Conservation (phyloP, 2,888 invertebrate genomes). For the Drosophila nigricruria region DNA sequence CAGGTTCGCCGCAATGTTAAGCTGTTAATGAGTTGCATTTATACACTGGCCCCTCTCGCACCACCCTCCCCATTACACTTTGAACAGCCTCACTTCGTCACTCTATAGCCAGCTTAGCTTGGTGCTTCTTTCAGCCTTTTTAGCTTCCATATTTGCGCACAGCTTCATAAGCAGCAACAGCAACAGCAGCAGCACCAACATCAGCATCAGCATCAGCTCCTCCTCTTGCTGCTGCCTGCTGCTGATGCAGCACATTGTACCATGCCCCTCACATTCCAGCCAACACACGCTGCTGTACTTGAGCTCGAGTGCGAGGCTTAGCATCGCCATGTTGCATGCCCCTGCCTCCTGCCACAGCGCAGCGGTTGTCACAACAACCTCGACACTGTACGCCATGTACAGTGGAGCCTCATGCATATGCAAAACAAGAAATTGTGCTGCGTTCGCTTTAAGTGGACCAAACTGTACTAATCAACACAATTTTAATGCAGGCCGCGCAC, state of each 20-base stretch:
- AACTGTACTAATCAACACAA: slow-evolving; percentile 68
- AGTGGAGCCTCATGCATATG: slow-evolving; percentile 64
- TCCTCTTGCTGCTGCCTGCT: slow-evolving; percentile 9
- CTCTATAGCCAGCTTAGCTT: slow-evolving; percentile 20
- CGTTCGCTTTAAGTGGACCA: slow-evolving; percentile 47
- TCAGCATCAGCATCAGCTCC: slow-evolving; percentile 24
- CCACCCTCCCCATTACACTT: not conserved
- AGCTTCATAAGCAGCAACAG: slow-evolving; percentile 49
- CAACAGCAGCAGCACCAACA: slow-evolving; percentile 13
- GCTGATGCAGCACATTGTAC: slow-evolving; percentile 68
- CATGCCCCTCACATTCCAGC: slow-evolving; percentile 1
- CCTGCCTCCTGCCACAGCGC: slow-evolving; percentile 2
- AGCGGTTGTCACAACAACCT: slow-evolving; percentile 19
- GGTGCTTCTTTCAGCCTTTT: slow-evolving; percentile 31
- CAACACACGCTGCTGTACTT: slow-evolving; percentile 33
- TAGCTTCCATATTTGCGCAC: slow-evolving; percentile 61
- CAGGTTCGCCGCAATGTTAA: slow-evolving; percentile 34
- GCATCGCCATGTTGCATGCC: slow-evolving; percentile 56
- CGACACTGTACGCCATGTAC: slow-evolving; percentile 20
- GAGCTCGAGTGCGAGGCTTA: slow-evolving; percentile 67
- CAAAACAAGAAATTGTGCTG: slow-evolving; percentile 41
- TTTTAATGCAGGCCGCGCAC: slow-evolving; percentile 31
- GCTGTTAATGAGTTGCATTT: slow-evolving; percentile 58
- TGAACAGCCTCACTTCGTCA: not conserved
- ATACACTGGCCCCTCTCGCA: not conserved